Conservation (phyloP, 2,888 invertebrate genomes). For the Lasioglossum pauxillum region DNA sequence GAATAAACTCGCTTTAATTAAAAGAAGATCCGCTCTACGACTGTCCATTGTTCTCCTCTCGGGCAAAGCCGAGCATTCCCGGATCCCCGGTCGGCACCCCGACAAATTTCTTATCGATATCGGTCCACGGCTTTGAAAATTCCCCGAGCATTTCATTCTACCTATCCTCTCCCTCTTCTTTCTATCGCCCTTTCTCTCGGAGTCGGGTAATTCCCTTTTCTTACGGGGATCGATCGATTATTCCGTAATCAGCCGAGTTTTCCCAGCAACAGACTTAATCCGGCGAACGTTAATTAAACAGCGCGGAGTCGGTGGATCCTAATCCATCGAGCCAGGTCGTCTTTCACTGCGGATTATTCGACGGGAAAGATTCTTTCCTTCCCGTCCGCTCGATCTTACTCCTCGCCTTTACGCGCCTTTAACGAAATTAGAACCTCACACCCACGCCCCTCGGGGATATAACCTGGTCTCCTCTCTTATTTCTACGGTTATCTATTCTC, state of each 20-base stretch:
- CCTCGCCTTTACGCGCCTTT: conserved; percentile 37
- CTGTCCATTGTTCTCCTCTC: neutral
- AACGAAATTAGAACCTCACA: conserved; percentile 33
- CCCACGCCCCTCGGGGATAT: no score
- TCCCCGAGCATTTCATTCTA: neutral
- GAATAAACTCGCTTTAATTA: conserved; percentile 40
- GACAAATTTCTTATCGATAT: neutral
- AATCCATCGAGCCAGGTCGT: conserved; percentile 57
- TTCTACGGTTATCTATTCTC: conserved; percentile 21
- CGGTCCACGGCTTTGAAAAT: conserved; percentile 6
- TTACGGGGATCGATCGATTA: conserved; percentile 46
- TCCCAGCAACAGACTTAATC: conserved; percentile 66
- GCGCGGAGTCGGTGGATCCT: conserved; percentile 60
- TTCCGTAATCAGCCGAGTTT: conserved; percentile 61
- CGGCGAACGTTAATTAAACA: conserved; percentile 69
- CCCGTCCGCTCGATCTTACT: conserved; percentile 40
- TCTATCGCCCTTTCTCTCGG: neutral
- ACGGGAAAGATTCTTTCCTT: conserved; percentile 24
- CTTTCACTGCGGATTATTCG: conserved; percentile 66
- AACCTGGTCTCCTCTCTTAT: conserved; percentile 16
- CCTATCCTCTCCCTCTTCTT: neutral
- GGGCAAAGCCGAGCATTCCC: neutral
- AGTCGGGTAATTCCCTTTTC: neutral
- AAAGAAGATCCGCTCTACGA: conserved; percentile 21
- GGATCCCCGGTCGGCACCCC: neutral